A percentile compares a stretch with the other conserved stretches of the same genome.
These are phyloP conservation scores for Eleginops maclovinus DNA, from an alignment of 2,113 vertebrate species.

Conservation along the genomic window DNA sequence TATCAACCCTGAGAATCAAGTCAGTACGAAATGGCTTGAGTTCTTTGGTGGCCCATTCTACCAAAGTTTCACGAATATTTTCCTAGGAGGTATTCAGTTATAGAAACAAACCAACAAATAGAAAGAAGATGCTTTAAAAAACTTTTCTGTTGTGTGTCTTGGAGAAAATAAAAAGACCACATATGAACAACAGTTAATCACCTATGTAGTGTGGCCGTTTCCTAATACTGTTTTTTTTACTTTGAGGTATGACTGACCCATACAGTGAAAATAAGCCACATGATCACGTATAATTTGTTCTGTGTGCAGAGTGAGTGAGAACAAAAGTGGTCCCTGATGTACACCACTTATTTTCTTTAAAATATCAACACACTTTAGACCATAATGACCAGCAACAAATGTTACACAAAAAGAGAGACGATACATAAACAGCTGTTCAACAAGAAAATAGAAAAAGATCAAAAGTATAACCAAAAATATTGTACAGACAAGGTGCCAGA, in stretches of 20 bases:
- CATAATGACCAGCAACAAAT: neutral
- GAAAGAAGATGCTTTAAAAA: neutral
- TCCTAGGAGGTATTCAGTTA: no score
- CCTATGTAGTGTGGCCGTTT: neutral
- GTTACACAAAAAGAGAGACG: neutral
- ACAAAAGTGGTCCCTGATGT: constrained; percentile 2
- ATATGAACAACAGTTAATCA: neutral
- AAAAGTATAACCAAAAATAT: neutral
- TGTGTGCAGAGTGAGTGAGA: neutral
- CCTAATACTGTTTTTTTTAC: neutral
- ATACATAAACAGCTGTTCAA: neutral
- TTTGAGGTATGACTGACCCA: neutral
- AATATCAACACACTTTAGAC: neutral
- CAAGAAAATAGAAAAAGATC: neutral
- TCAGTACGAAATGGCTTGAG: no score
- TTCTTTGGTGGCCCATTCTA: no score
- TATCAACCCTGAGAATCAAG: no score
- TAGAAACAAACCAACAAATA: neutral
- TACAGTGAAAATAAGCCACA: neutral
- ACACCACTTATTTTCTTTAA: neutral
- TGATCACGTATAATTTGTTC: neutral
- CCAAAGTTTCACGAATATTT: no score
- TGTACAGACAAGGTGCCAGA: neutral
- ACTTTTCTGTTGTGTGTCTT: neutral
- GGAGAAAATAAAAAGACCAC: neutral